Base-by-base conservation (phyloP, 2,797 vertebrate genomes). In the Petrocephalus schoutedeni region DNA sequence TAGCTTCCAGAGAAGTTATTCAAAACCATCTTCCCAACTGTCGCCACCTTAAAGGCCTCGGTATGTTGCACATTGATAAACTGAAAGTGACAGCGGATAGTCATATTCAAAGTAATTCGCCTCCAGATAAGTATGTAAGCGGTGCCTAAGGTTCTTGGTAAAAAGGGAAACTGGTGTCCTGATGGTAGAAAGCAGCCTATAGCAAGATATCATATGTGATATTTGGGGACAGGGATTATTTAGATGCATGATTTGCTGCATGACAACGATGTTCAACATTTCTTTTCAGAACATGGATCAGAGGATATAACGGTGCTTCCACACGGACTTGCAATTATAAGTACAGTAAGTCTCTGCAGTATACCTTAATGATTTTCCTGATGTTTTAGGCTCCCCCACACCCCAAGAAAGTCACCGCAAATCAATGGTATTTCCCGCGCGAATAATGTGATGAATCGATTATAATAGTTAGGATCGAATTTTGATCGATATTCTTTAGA, bases 231-330 rank as follows among this genome's bases (percentile, higher is more conserved):
- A 49, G 41, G 74, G 74, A 77, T 77, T 77, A 45, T 19, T 49
- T 4, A 77, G 14, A 49, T 77, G 2, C 45, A 49, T 8, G 74
- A 77, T 83, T 19, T 49, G 19, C 9, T 59, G 8, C 71, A 53
- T 2, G 6, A 23, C 19, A 49, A 64, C 28, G 28, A 64, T 32
- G 21, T 53, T 57, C 3, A 21, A 59, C 19, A 10, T 23, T 84
- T 32, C 36, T 57, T n/a, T 51, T 71, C 41, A 77, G 95, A 96
- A 92, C 0, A 19, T 86, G 96, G 95, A 57, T 95, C 97, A 36
- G 97, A 98, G 91, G 97, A 97, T 90, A 96, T 98, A 0, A 96
- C 97, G 32, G 93, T 98, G 85, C 96, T 98, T 89, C 94, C 93
- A 90, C 95, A 94, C 90, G 97, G 97, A 57, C 92, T 97, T 91